phyloP scores from a whole-genome alignment of 2,888 invertebrate genomes.

The Nephrotoma guestfalica region DNA sequence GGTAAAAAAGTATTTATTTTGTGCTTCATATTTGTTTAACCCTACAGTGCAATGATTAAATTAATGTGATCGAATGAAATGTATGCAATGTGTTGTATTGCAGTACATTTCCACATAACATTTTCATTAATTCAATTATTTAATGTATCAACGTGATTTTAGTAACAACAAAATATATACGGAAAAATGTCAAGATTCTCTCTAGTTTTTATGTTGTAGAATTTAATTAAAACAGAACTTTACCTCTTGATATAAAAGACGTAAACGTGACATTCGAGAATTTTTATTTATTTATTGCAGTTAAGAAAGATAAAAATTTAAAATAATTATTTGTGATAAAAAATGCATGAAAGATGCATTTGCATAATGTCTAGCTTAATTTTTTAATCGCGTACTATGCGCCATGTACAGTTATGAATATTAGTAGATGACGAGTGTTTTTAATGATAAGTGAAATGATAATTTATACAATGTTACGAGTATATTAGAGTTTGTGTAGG shows the following conservation, averaged over 20 bases:
- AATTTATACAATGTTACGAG: neutral
- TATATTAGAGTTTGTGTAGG: no score
- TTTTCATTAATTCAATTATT: neutral
- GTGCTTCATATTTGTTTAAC: neutral
- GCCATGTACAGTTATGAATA: neutral
- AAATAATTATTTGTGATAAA: neutral
- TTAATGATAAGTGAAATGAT: neutral
- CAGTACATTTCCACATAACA: neutral
- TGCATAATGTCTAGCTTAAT: neutral
- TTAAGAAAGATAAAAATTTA: neutral
- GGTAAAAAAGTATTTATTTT: neutral
- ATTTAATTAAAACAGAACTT: neutral
- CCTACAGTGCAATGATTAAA: neutral
- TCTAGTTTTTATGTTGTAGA: neutral
- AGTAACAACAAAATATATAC: neutral
- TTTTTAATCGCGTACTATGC: neutral
- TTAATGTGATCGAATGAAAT: neutral
- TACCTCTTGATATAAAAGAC: neutral
- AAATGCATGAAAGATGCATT: neutral
- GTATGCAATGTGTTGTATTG: neutral
- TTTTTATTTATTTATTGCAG: neutral
- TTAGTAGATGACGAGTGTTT: neutral
- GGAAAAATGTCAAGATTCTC: neutral
- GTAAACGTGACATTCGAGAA: neutral
- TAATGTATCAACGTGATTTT: neutral